A percentile compares a stretch with the other conserved stretches of the same genome.
Evolutionary conservation across 2,797 vertebrate genomes (phyloP).

Genomic region (Heliangelus exortis): DNA sequence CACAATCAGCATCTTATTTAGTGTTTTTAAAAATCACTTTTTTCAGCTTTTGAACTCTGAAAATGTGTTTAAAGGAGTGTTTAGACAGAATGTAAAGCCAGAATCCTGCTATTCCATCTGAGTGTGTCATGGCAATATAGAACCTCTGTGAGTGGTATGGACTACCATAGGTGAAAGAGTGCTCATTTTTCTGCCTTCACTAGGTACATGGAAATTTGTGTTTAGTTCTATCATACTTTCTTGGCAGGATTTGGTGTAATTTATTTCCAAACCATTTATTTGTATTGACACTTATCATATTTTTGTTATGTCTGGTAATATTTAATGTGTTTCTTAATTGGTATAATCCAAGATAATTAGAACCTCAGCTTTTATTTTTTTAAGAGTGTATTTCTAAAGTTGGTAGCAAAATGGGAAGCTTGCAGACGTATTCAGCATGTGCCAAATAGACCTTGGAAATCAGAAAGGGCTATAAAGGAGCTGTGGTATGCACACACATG

Average conservation of each 20-base stretch:
- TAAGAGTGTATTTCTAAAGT: background rate
- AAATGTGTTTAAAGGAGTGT: background rate
- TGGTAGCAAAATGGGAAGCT: background rate
- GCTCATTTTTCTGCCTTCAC: background rate
- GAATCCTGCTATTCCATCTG: background rate
- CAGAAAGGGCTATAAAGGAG: too few species aligned
- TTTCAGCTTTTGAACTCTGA: background rate
- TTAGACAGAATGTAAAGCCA: background rate
- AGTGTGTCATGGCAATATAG: background rate
- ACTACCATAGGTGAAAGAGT: background rate
- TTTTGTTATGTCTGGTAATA: background rate
- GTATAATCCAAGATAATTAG: background rate
- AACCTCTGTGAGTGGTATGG: background rate
- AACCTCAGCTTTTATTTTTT: background rate
- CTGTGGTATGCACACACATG: too few species aligned
- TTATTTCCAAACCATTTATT: background rate
- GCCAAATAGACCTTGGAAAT: too few species aligned
- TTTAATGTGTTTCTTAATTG: background rate
- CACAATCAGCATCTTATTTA: conserved; percentile 1
- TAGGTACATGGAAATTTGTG: background rate
- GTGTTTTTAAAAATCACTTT: background rate
- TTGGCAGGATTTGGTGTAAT: background rate
- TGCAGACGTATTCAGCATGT: too few species aligned
- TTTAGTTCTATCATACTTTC: background rate
- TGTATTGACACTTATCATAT: background rate